A percentile compares a stretch with the other conserved stretches of the same genome.
Conservation (phyloP, 2,888 invertebrate species). For the Bombylius discolor region DNA sequence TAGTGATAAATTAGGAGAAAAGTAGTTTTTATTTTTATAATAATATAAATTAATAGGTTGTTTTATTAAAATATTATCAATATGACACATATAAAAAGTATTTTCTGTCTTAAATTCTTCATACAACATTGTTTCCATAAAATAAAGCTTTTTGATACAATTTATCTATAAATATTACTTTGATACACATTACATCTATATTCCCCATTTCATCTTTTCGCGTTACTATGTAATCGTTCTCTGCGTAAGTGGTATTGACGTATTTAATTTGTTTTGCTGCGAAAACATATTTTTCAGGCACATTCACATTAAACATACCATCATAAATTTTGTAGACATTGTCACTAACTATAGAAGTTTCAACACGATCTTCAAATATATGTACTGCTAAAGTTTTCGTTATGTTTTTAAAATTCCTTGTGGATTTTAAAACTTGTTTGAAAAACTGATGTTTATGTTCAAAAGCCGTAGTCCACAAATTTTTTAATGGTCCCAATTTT, state of each 20-base stretch:
- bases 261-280: background rate
- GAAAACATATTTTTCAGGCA: background rate
- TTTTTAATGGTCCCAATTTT: conserved; percentile 10
- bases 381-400: background rate
- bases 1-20: background rate
- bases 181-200: background rate
- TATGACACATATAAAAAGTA: background rate
- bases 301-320: background rate
- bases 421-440: conserved; percentile 13
- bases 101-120: background rate
- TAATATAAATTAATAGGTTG: background rate
- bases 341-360: background rate
- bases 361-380: background rate
- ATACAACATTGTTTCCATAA: background rate
- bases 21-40: background rate
- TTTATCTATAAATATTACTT: background rate
- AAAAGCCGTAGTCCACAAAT: conserved; percentile 15
- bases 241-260: background rate
- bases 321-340: background rate
- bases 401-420: conserved; percentile 17
- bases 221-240: background rate
- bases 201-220: background rate
- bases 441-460: conserved; percentile 21
- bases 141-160: background rate
- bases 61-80: background rate